These are phyloP conservation scores for Alethe diademata DNA, from an alignment of 2,113 vertebrate species.

Conservation along the genomic window DNA sequence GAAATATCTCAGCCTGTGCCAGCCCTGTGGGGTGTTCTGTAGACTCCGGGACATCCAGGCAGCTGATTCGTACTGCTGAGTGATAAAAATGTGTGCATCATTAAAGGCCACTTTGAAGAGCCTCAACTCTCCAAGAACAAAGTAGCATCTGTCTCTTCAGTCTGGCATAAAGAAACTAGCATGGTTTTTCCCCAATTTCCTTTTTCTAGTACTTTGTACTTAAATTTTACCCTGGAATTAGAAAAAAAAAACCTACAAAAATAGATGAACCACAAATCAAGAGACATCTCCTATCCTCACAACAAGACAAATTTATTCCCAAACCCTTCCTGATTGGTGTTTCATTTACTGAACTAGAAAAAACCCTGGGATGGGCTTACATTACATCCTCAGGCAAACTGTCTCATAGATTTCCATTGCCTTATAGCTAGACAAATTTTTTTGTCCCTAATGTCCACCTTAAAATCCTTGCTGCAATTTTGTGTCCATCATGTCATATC, in stretches of 20 bases:
- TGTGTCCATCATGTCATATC: neutral
- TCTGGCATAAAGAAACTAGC: neutral
- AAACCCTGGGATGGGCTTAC: neutral
- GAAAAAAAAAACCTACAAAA: neutral
- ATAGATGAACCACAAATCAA: fast-evolving
- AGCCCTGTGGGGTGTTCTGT: neutral
- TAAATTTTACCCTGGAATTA: neutral
- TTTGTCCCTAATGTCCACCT: neutral
- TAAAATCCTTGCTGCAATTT: neutral
- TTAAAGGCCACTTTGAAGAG: neutral
- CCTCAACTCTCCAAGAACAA: neutral
- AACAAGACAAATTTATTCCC: neutral
- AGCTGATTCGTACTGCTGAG: neutral
- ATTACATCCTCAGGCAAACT: neutral
- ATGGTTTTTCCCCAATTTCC: neutral
- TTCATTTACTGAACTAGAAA: neutral
- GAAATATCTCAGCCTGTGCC: neutral
- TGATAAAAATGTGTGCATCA: neutral
- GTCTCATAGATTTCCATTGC: neutral
- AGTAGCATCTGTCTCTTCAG: neutral
- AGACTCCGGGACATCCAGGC: neutral
- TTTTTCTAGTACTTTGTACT: neutral
- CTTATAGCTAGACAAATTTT: neutral
- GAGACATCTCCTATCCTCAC: neutral
- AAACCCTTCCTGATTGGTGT: neutral